These are phyloP conservation scores for Alfaro cultratus DNA, from an alignment of 2,797 vertebrate genomes.

Conservation along the genomic window DNA sequence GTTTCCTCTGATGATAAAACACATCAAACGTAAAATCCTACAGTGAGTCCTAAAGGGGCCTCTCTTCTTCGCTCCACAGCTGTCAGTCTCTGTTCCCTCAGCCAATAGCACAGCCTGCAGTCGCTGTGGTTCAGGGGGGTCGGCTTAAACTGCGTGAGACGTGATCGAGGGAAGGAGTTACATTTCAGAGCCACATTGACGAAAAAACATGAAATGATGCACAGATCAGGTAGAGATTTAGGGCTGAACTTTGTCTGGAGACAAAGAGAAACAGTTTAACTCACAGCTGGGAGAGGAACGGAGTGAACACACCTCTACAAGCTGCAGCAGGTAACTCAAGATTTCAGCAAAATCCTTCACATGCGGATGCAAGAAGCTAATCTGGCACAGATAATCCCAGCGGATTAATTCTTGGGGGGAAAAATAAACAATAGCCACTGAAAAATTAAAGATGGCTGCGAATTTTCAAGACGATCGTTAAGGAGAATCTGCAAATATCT, in stretches of 20 bases:
- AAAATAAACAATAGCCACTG: too few species aligned
- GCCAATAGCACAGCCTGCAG: constrained; percentile 78
- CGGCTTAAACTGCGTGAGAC: constrained; percentile 83
- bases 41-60: constrained; percentile 64
- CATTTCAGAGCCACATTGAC: constrained; percentile 68
- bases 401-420: too few species aligned
- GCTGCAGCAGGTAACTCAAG: background rate
- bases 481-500: too few species aligned
- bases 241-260: constrained; percentile 44
- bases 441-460: too few species aligned
- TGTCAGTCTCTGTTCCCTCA: constrained; percentile 78
- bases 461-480: too few species aligned
- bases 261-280: constrained; percentile 60
- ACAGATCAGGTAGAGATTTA: constrained; percentile 31
- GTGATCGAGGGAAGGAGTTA: constrained; percentile 76
- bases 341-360: background rate
- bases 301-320: constrained; percentile 12
- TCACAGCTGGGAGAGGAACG: constrained; percentile 64
- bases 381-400: too few species aligned
- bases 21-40: constrained; percentile 46
- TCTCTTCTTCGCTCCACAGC: constrained; percentile 76
- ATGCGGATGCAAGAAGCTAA: too few species aligned
- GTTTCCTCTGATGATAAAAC: constrained; percentile 31
- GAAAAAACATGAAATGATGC: constrained; percentile 57
- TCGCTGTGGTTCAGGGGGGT: constrained; percentile 69